Conservation (phyloP, 2,888 invertebrate genomes). For the Mythimna impura region DNA sequence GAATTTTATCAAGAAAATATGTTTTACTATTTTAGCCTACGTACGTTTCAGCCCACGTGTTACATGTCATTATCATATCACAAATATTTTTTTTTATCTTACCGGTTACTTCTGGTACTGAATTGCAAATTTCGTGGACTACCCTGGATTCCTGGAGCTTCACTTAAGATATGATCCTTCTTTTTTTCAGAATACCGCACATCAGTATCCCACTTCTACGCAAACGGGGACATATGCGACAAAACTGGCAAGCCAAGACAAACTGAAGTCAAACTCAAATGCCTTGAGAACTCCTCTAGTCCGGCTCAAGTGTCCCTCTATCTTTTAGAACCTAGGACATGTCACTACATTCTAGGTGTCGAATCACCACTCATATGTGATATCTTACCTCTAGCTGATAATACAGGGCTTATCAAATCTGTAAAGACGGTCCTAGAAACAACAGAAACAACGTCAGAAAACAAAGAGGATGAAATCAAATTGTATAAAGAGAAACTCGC, state of each 20-base stretch:
- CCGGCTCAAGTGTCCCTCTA: conserved; percentile 96
- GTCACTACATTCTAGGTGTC: conserved; percentile 98
- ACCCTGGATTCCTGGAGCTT: too few relatives aligned
- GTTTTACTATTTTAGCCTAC: too few relatives aligned
- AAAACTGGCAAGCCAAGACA: conserved; percentile 94
- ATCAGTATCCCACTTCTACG: conserved; percentile 96
- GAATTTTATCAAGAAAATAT: too few relatives aligned
- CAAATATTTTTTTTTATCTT: too few relatives aligned
- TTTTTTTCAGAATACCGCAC: conserved; percentile 88
- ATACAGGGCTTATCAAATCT: conserved; percentile 92
- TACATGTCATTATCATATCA: too few relatives aligned
- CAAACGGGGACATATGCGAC: conserved; percentile 96
- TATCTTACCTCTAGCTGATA: conserved; percentile 95
- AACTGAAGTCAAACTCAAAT: conserved; percentile 96
- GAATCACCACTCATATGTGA: conserved; percentile 98
- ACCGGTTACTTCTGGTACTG: too few relatives aligned
- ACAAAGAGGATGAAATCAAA: conserved; percentile 67
- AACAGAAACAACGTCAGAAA: conserved; percentile 63
- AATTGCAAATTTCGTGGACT: too few relatives aligned
- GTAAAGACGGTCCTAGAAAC: conserved; percentile 63
- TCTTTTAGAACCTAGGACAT: conserved; percentile 97
- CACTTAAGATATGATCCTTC: not conserved
- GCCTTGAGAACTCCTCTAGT: conserved; percentile 92
- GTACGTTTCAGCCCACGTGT: too few relatives aligned
- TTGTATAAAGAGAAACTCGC: conserved; percentile 67